Conservation (phyloP, 2,797 vertebrate species). For the Urocyon cinereoargenteus region DNA sequence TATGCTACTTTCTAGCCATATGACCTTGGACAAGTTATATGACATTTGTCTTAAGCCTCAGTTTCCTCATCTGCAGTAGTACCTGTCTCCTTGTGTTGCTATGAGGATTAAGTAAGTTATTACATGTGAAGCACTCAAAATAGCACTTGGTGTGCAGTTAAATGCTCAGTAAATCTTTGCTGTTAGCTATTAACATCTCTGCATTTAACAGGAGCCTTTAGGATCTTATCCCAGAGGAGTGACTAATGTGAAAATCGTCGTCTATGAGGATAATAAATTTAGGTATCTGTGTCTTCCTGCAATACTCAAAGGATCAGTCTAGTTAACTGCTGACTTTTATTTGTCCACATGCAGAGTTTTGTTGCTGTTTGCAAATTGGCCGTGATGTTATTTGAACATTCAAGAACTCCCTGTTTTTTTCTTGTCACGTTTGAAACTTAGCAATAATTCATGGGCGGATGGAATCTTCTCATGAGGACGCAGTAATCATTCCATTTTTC, state of each 20-base stretch:
- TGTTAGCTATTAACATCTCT: slow-evolving; percentile 57
- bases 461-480: slow-evolving; percentile 38
- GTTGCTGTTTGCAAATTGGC: slow-evolving; percentile 57
- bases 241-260: slow-evolving; percentile 55
- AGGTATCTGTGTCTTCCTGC: slow-evolving; percentile 45
- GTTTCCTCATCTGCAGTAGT: slow-evolving; percentile 52
- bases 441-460: slow-evolving; percentile 57
- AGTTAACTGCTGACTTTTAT: slow-evolving; percentile 59
- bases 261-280: slow-evolving; percentile 52
- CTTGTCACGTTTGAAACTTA: slow-evolving; percentile 54
- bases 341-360: slow-evolving; percentile 63
- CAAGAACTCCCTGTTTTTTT: slow-evolving; percentile 6
- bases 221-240: slow-evolving; percentile 57
- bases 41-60: slow-evolving; percentile 64
- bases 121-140: slow-evolving; percentile 65
- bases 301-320: slow-evolving; percentile 57
- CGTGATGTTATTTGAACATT: slow-evolving; percentile 61
- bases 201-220: slow-evolving; percentile 61
- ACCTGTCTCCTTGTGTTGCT: slow-evolving; percentile 28
- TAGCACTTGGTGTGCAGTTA: slow-evolving; percentile 28
- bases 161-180: slow-evolving; percentile 64
- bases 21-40: slow-evolving; percentile 53
- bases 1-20: slow-evolving; percentile 44
- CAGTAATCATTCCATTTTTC: slow-evolving; percentile 51
- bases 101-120: slow-evolving; percentile 53